Percentiles rank a stretch among this genome's conserved stretches.
Conservation (phyloP, 2,113 vertebrate genomes). For the Hydrolagus affinis region DNA sequence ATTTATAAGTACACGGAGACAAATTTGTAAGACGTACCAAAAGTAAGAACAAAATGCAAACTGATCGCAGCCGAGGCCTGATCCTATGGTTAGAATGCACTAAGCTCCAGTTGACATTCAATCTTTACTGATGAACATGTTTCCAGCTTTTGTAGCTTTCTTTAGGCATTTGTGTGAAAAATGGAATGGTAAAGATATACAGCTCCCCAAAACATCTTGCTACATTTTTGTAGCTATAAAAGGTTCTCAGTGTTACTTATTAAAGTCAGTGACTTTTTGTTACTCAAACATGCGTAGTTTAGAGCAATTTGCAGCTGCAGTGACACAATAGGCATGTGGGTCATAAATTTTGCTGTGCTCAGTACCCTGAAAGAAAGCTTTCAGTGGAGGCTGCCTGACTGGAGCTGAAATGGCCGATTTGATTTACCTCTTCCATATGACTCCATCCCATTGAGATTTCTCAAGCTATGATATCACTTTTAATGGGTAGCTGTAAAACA, state of each 20-base stretch:
- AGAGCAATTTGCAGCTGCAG: not conserved
- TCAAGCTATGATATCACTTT: not conserved
- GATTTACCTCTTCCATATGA: not conserved
- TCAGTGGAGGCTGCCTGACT: too few species aligned
- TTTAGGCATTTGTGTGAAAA: not conserved
- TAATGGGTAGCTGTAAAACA: not conserved
- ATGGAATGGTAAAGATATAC: not conserved
- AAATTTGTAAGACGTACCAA: too few species aligned
- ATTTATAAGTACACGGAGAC: too few species aligned
- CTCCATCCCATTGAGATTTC: not conserved
- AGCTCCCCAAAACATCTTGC: not conserved
- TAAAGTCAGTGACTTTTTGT: too few species aligned
- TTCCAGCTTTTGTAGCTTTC: not conserved
- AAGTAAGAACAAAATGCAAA: not conserved
- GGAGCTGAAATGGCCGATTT: not conserved
- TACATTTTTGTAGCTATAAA: too few species aligned
- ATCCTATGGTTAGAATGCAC: not conserved
- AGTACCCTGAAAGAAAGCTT: slow-evolving; percentile 3
- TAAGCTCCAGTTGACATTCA: too few species aligned
- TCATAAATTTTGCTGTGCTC: not conserved
- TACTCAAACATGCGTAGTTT: not conserved
- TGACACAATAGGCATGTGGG: not conserved
- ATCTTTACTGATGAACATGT: not conserved
- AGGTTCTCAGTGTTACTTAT: not conserved
- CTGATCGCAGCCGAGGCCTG: not conserved